phyloP scores from a whole-genome alignment of 2,888 invertebrate species.

The Frankliniella intonsa region DNA sequence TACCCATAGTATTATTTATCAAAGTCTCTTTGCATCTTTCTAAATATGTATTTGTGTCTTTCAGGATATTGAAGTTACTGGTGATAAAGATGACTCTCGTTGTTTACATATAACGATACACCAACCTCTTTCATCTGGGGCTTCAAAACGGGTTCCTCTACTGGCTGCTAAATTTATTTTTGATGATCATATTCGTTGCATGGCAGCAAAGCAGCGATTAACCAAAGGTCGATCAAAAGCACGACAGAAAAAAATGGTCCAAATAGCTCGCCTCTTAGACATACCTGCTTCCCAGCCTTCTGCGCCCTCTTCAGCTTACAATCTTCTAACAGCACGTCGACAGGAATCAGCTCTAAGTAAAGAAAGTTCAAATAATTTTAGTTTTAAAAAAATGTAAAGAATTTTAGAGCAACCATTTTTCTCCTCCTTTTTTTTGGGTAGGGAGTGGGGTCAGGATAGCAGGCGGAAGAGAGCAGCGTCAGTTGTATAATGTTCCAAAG shows the following conservation, averaged over 20 bases:
- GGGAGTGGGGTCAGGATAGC: neutral
- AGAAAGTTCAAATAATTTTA: neutral
- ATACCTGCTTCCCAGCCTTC: slow-evolving; percentile 49
- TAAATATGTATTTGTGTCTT: neutral
- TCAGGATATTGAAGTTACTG: slow-evolving; percentile 86
- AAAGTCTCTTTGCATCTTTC: neutral
- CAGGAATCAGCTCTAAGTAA: slow-evolving; percentile 40
- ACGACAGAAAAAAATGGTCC: slow-evolving; percentile 93
- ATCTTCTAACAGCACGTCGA: slow-evolving; percentile 39
- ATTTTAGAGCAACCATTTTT: neutral
- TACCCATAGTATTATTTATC: neutral
- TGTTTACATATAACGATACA: slow-evolving; percentile 92
- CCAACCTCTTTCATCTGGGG: slow-evolving; percentile 57
- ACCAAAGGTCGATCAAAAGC: slow-evolving; percentile 83
- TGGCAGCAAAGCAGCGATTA: slow-evolving; percentile 92
- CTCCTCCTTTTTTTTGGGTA: neutral
- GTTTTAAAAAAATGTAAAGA: neutral
- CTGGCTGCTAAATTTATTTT: slow-evolving; percentile 90
- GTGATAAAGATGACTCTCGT: slow-evolving; percentile 94
- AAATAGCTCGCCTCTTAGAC: slow-evolving; percentile 87
- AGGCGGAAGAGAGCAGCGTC: slow-evolving; percentile 43
- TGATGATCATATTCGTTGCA: slow-evolving; percentile 97
- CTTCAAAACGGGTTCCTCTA: slow-evolving; percentile 69
- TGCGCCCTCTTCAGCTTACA: slow-evolving; percentile 36
- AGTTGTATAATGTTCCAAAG: slow-evolving; percentile 44